phyloP scores from a whole-genome alignment of 2,888 invertebrate genomes.

The Lissonota sp. region DNA sequence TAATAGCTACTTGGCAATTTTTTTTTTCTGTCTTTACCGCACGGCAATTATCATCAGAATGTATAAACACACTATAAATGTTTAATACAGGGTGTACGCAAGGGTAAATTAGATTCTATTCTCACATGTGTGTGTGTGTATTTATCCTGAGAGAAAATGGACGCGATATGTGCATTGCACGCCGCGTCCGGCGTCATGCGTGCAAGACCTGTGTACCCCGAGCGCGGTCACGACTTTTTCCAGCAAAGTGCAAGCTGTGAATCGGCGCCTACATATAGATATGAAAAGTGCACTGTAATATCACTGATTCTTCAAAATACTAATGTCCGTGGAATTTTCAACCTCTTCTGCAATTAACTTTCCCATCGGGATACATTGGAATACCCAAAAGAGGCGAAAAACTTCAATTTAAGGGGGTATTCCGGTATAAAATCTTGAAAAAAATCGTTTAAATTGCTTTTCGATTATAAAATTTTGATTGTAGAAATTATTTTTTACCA shows the following conservation, averaged over 20 bases:
- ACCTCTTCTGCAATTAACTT: no score
- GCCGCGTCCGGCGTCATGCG: constrained; percentile 64
- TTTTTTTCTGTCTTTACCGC: constrained; percentile 37
- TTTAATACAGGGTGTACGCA: constrained; percentile 49
- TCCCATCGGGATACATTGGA: no score
- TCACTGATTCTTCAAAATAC: no score
- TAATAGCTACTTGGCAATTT: constrained; percentile 53
- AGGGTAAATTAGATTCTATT: constrained; percentile 68
- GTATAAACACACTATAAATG: constrained; percentile 59
- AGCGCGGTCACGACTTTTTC: constrained; percentile 36
- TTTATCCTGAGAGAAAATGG: constrained; percentile 27
- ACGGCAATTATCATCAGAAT: constrained; percentile 62
- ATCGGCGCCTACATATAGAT: background rate
- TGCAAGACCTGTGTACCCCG: constrained; percentile 43
- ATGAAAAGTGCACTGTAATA: no score
- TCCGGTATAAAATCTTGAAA: no score
- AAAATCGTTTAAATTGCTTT: no score
- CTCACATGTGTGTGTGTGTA: constrained; percentile 32
- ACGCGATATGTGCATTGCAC: constrained; percentile 63
- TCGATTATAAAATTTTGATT: no score
- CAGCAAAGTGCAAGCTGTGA: constrained; percentile 48
- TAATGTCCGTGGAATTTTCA: no score
- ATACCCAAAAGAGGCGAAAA: no score
- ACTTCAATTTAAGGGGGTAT: no score
- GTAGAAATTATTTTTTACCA: no score